phyloP scores from a whole-genome alignment of 2,113 vertebrate genomes.

The Artemisiospiza belli region DNA sequence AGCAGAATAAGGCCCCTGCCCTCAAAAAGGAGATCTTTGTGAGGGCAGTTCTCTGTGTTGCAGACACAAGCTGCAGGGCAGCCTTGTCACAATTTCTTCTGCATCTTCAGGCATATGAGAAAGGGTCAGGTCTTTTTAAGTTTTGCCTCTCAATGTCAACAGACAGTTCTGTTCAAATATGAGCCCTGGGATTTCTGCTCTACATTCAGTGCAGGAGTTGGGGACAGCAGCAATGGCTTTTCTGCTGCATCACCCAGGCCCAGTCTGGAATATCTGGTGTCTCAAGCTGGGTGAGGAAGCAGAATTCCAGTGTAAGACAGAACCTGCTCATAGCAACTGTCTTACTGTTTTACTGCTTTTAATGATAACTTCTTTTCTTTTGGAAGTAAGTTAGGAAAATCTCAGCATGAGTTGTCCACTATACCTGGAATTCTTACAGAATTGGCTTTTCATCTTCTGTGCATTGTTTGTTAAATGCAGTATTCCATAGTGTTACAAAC shows the following conservation, averaged over 20 bases:
- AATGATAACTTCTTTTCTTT: neutral
- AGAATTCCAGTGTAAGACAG: neutral
- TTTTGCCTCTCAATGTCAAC: neutral
- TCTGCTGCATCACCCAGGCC: neutral
- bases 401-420: neutral
- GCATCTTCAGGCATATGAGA: neutral
- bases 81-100: neutral
- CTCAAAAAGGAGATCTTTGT: neutral
- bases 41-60: neutral
- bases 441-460: neutral
- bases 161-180: neutral
- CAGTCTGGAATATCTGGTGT: neutral
- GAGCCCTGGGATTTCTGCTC: neutral
- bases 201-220: neutral
- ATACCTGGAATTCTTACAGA: neutral
- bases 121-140: neutral
- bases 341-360: neutral
- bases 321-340: neutral
- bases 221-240: neutral
- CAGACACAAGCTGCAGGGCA: neutral
- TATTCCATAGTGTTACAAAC: neutral
- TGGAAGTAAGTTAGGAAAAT: neutral
- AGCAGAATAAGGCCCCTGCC: neutral
- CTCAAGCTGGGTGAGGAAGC: neutral
- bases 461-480: neutral